These are phyloP conservation scores for Syrrhaptes paradoxus DNA, from an alignment of 2,113 vertebrate species.

Conservation along the genomic window DNA sequence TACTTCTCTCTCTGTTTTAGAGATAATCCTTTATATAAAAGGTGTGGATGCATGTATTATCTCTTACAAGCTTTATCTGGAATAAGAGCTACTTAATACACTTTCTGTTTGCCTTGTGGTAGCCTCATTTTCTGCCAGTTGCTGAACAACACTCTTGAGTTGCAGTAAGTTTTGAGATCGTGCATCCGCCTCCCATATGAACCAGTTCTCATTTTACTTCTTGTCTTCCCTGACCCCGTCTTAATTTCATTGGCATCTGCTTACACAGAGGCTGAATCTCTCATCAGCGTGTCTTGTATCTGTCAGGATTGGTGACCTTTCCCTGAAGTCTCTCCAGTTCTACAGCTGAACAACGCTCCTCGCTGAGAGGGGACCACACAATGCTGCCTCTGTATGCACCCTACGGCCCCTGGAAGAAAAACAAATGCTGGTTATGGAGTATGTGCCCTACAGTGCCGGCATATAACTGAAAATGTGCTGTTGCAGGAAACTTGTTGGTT, in stretches of 20 bases:
- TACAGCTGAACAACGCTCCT: conserved; percentile 4
- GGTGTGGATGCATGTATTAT: background rate
- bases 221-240: background rate
- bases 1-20: background rate
- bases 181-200: background rate
- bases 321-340: background rate
- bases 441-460: background rate
- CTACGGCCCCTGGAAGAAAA: background rate
- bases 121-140: background rate
- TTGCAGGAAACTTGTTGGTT: background rate
- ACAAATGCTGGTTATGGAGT: background rate
- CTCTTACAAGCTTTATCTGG: background rate
- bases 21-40: background rate
- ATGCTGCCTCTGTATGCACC: background rate
- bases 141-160: background rate
- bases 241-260: conserved; percentile 3
- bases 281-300: background rate
- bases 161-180: background rate
- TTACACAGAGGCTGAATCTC: background rate
- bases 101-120: background rate
- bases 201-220: background rate
- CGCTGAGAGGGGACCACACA: background rate
- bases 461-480: background rate
- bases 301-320: background rate
- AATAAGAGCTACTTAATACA: background rate